A percentile compares a stretch with the other conserved stretches of the same genome.
Evolutionary conservation across 2,797 vertebrate species (phyloP).

Genomic region (Craterocephalus amniculus): DNA sequence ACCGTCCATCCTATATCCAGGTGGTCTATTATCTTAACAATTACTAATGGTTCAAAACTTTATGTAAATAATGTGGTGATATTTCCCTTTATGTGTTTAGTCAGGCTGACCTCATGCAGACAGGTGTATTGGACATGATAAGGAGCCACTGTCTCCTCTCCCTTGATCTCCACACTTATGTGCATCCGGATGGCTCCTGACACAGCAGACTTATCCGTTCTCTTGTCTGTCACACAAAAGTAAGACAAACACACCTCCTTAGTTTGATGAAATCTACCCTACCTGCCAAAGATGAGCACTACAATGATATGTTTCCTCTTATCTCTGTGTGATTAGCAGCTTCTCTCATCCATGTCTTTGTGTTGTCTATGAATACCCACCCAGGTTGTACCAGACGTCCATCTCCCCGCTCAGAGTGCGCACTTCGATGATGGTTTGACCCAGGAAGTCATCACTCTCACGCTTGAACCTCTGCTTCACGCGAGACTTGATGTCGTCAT

Average conservation of each 20-base stretch:
- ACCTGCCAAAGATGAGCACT: conserved; percentile 35
- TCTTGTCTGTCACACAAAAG: conserved; percentile 86
- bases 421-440: conserved; percentile 98
- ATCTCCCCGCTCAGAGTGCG: conserved; percentile 97
- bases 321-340: conserved; percentile 23
- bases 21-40: neutral
- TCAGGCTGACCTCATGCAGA: conserved; percentile 90
- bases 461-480: conserved; percentile 97
- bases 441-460: conserved; percentile 95
- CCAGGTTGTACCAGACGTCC: conserved; percentile 99
- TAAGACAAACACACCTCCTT: conserved; percentile 32
- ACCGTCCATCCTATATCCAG: neutral
- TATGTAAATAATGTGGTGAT: neutral
- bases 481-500: conserved; percentile 95
- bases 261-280: conserved; percentile 29
- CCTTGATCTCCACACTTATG: conserved; percentile 98
- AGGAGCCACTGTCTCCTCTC: conserved; percentile 97
- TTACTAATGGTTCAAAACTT: neutral
- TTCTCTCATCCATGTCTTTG: conserved; percentile 30
- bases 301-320: conserved; percentile 34
- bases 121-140: conserved; percentile 98
- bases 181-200: conserved; percentile 97
- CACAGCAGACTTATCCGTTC: conserved; percentile 96
- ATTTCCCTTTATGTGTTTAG: neutral
- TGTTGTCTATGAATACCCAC: conserved; percentile 74